These are phyloP conservation scores for Choloepus hoffmanni DNA, from an alignment of 2,113 vertebrate genomes.

Conservation along the genomic window DNA sequence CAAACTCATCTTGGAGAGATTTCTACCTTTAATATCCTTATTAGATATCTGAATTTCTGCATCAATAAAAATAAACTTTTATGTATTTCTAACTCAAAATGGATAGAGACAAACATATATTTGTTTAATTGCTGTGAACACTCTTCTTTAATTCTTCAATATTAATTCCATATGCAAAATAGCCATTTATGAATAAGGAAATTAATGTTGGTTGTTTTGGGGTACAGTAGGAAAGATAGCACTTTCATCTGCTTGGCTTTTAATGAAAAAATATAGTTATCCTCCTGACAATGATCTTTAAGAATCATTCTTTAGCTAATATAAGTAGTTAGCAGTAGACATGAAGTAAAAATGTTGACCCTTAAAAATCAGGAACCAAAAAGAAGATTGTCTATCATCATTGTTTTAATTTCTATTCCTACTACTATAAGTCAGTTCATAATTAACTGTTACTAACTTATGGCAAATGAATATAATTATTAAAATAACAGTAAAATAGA, in stretches of 20 bases:
- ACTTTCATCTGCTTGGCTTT: background rate
- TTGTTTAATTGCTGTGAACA: background rate
- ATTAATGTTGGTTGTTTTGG: background rate
- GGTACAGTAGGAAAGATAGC: background rate
- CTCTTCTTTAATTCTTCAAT: background rate
- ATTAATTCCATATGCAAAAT: background rate
- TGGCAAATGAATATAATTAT: background rate
- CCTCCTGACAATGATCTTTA: background rate
- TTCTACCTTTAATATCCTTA: background rate
- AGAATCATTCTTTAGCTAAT: background rate
- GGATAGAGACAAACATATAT: background rate
- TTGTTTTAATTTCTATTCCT: background rate
- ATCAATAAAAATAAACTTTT: background rate
- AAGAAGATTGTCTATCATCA: background rate
- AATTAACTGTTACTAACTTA: conserved; percentile 25
- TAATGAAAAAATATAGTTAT: background rate
- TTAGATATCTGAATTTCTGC: background rate
- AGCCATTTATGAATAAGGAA: background rate
- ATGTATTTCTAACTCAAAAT: background rate
- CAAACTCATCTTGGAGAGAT: background rate
- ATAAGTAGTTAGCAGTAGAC: background rate
- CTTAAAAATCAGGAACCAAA: background rate
- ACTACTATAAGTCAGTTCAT: background rate
- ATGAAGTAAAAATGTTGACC: background rate
- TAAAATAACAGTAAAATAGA: background rate